Base-by-base conservation (phyloP, 2,888 invertebrate species). In the Lagria hirta region DNA sequence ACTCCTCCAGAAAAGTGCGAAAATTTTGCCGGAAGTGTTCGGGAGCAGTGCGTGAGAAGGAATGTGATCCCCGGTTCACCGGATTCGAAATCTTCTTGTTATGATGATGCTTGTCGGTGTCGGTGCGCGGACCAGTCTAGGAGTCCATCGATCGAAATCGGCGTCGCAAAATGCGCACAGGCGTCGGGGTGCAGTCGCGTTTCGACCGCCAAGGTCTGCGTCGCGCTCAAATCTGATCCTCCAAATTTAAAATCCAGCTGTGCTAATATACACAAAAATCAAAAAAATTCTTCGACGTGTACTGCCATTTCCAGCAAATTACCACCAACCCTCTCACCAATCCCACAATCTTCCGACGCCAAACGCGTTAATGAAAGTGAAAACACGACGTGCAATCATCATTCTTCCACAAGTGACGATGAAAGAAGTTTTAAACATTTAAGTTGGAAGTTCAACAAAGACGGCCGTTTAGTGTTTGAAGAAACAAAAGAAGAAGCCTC, bases 101-200 rank as follows among this genome's bases (percentile, higher is more conserved):
- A n/a, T n/a, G 11, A 26, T 7, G 26, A 3, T 8, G 12, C 12
- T n/a, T 4, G 34, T 48, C 33, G 17, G 26, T 10, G 41, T 38
- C 33, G 17, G 50, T 37, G 36, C 45, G 47, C 49, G 40, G 30
- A 32, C 34, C 44, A 48, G 40, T 36, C 48, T 29, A 32, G 42
- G 43, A 41, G 48, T 41, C 51, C 64, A 65, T 66, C 66, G 65
- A 66, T 65, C 64, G 64, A 51, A 51, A 52, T 48, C 57, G 62
- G 58, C 64, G 63, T 61, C 64, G 62, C 53, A 49, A 51, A 60
- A 55, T 62, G 64, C 64, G 53, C 60, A 60, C 60, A 58, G 60
- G 60, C 65, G 63, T 58, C 64, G 63, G 65, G 62, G 59, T 62
- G 65, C 65, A 65, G 66, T 67, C 67, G 64, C 61, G 60, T 49